Conservation (phyloP, 2,113 vertebrate species). For the Notarius quadriscutis region DNA sequence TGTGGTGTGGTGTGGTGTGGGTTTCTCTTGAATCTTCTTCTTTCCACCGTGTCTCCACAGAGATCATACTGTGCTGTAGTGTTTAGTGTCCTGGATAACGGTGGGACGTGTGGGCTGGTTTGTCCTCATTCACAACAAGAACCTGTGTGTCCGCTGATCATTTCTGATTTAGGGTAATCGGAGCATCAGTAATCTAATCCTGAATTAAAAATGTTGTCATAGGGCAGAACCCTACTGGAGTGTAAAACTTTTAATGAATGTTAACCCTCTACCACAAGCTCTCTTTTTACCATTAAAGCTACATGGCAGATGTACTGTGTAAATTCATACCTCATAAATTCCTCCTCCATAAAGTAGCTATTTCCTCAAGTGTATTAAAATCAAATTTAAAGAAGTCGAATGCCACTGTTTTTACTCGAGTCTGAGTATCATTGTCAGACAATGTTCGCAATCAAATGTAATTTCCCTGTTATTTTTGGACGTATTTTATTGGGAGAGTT, state of each 20-base stretch:
- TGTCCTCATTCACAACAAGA: constrained; percentile 38
- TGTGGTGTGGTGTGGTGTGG: not conserved
- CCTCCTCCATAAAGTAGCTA: not conserved
- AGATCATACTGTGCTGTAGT: constrained; percentile 35
- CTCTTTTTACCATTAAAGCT: not conserved
- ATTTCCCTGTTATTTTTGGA: not conserved
- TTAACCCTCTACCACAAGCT: constrained; percentile 8
- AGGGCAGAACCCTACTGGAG: constrained; percentile 11
- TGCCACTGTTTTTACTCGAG: too few relatives aligned
- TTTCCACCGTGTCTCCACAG: not conserved
- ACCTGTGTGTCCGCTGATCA: constrained; percentile 36
- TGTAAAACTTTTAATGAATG: constrained; percentile 36
- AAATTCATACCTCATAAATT: not conserved
- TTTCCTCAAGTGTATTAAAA: not conserved
- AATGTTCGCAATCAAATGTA: not conserved
- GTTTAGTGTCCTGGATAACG: constrained; percentile 40
- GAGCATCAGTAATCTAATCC: constrained; percentile 54
- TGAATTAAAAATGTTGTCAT: constrained; percentile 21
- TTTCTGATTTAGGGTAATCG: constrained; percentile 40
- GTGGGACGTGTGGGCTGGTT: constrained; percentile 23
- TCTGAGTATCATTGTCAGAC: not conserved
- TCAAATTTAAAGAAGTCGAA: not conserved
- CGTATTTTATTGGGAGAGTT: not conserved
- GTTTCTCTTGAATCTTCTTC: not conserved
- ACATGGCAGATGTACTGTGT: not conserved